Evolutionary conservation across 2,113 vertebrate species (phyloP).

Genomic region (Odontesthes bonariensis): DNA sequence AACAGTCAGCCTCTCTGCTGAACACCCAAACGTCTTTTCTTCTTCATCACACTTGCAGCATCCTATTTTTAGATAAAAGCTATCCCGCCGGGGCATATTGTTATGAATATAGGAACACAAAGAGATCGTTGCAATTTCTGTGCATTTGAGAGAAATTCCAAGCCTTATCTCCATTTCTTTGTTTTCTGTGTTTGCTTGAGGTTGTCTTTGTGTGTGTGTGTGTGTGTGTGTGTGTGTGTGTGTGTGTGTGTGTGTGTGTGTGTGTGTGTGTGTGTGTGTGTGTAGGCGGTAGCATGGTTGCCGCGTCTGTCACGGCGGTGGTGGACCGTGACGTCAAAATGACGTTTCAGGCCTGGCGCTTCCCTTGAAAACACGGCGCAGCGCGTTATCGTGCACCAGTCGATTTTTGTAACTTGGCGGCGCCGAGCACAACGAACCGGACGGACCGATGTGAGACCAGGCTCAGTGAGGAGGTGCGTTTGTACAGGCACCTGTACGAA

Average conservation of each 20-base stretch:
- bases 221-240: background rate
- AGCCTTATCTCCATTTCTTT: constrained; percentile 4
- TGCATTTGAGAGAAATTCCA: constrained; percentile 16
- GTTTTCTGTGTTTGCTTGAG: constrained; percentile 19
- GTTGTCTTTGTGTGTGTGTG: background rate
- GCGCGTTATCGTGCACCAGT: too few relatives aligned
- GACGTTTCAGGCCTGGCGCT: too few relatives aligned
- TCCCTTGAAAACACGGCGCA: too few relatives aligned
- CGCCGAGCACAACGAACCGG: too few relatives aligned
- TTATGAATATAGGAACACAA: constrained; percentile 36
- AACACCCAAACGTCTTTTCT: constrained; percentile 31
- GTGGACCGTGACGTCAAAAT: too few relatives aligned
- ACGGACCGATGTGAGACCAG: too few relatives aligned
- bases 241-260: background rate
- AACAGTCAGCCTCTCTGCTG: constrained; percentile 13
- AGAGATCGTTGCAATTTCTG: constrained; percentile 27
- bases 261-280: too few relatives aligned
- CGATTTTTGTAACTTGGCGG: too few relatives aligned
- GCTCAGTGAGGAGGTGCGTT: too few relatives aligned
- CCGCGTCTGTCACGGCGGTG: too few relatives aligned
- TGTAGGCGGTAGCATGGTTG: too few relatives aligned
- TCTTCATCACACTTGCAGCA: constrained; percentile 30
- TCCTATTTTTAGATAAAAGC: constrained; percentile 60
- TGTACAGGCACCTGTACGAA: too few relatives aligned
- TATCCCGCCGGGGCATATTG: constrained; percentile 30